These are phyloP conservation scores for Todiramphus saurophagus DNA, from an alignment of 2,113 vertebrate genomes.

Conservation along the genomic window DNA sequence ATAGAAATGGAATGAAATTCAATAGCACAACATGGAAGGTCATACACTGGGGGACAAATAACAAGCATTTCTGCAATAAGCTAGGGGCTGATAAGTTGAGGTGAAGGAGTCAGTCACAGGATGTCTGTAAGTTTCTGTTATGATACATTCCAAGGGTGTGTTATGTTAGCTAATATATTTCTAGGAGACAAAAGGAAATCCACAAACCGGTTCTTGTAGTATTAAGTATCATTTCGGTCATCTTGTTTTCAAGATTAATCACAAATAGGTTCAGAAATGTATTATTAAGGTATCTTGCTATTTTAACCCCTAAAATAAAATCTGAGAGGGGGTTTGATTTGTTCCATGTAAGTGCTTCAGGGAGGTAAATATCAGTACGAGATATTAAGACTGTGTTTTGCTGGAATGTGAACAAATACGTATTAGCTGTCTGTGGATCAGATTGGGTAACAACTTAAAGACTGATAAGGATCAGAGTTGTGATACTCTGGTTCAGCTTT, in stretches of 20 bases:
- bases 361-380: background rate
- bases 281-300: background rate
- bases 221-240: background rate
- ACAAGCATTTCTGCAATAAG: background rate
- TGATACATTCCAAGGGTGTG: background rate
- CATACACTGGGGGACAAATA: background rate
- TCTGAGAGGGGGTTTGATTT: background rate
- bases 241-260: background rate
- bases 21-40: background rate
- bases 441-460: background rate
- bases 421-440: background rate
- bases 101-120: slow-evolving; percentile 13
- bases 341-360: background rate
- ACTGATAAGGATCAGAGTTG: background rate
- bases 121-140: background rate
- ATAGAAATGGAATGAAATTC: slow-evolving; percentile 48
- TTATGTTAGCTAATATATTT: background rate
- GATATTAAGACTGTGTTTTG: background rate
- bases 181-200: background rate
- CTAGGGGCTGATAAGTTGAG: background rate
- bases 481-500: background rate
- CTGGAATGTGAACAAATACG: background rate
- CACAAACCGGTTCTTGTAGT: background rate
- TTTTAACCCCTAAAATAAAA: background rate
- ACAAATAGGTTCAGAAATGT: background rate